phyloP scores from a whole-genome alignment of 2,888 invertebrate genomes.

The Malthinus seriepunctatus region DNA sequence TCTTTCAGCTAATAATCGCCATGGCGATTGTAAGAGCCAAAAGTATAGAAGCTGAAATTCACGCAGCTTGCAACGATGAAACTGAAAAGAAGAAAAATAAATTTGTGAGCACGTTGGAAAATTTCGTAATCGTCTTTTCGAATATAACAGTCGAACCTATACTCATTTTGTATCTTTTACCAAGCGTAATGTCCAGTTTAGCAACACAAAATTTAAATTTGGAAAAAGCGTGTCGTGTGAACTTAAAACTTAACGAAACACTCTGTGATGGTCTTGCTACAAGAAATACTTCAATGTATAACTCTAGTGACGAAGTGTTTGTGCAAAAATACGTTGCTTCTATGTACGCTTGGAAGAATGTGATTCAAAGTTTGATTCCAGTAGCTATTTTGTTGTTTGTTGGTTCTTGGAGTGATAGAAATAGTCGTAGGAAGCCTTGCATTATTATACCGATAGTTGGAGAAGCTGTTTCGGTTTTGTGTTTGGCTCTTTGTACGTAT shows the following conservation, averaged over 20 bases:
- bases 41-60: conserved; percentile 45
- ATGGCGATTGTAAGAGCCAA: conserved; percentile 50
- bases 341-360: conserved; percentile 80
- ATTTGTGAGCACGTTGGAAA: no score
- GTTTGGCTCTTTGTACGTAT: conserved; percentile 58
- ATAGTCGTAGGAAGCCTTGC: conserved; percentile 70
- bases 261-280: conserved; percentile 51
- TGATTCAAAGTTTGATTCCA: conserved; percentile 77
- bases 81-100: conserved; percentile 27
- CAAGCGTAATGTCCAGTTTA: conserved; percentile 49
- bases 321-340: conserved; percentile 73
- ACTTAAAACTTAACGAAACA: conserved; percentile 53
- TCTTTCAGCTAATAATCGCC: conserved; percentile 48
- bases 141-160: conserved; percentile 71
- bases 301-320: conserved; percentile 35
- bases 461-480: conserved; percentile 62
- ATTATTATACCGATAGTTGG: conserved; percentile 78
- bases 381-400: conserved; percentile 75
- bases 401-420: conserved; percentile 72
- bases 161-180: conserved; percentile 65
- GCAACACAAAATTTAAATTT: conserved; percentile 59
- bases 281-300: conserved; percentile 37
- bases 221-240: conserved; percentile 61
- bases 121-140: conserved; percentile 42
- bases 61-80: conserved; percentile 52